Evolutionary conservation across 1,140 invertebrate species (phyloP).

Genomic region (Amphibalanus amphitrite): DNA sequence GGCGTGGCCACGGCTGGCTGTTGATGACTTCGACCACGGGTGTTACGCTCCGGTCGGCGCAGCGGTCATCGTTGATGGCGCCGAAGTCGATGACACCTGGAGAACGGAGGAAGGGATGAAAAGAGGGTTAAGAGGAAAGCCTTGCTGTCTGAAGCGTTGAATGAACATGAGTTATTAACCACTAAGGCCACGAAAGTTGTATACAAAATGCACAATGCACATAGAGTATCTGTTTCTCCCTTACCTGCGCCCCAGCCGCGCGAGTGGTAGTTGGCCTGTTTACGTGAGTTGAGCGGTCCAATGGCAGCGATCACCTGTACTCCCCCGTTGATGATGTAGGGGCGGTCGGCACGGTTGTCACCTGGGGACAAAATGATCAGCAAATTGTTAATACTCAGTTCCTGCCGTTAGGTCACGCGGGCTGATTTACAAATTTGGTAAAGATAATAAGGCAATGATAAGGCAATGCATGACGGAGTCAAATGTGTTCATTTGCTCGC

Average conservation of each 20-base stretch:
- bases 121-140: constrained; percentile 10
- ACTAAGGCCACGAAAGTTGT: no score
- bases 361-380: no score
- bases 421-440: no score
- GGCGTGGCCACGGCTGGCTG: constrained; percentile 42
- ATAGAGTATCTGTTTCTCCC: no score
- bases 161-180: no score
- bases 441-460: no score
- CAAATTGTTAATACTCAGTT: no score
- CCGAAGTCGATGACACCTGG: background rate
- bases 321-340: no score
- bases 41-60: background rate
- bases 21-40: background rate
- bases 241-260: constrained; percentile 28
- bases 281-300: constrained; percentile 53
- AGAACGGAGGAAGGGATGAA: constrained; percentile 18
- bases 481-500: no score
- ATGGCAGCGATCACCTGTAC: constrained; percentile 70
- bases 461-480: no score
- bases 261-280: constrained; percentile 65
- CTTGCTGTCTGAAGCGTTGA: constrained; percentile 36
- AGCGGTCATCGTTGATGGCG: background rate
- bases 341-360: no score
- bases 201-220: constrained; percentile 47
- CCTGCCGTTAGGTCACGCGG: no score